Conservation (phyloP, 2,113 vertebrate species). For the Bos javanicus region DNA sequence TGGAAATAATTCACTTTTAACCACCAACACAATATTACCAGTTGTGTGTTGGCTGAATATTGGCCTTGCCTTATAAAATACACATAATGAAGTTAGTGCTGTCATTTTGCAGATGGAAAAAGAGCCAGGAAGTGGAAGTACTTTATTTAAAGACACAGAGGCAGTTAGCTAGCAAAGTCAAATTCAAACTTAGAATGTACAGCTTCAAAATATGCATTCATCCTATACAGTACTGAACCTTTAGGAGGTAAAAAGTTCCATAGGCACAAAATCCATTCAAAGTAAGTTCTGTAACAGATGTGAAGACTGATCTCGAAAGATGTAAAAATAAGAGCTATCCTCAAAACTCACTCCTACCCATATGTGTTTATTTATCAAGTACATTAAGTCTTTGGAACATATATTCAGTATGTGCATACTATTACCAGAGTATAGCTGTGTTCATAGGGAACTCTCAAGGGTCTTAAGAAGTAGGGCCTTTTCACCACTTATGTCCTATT, state of each 20-base stretch:
- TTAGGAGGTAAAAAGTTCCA: background rate
- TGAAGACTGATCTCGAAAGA: background rate
- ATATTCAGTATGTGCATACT: background rate
- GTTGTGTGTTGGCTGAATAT: background rate
- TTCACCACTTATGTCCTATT: background rate
- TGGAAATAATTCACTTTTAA: conserved; percentile 2
- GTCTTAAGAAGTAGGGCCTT: background rate
- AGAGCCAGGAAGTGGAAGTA: background rate
- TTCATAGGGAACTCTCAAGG: background rate
- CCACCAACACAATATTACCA: background rate
- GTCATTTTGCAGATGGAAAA: background rate
- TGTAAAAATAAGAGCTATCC: background rate
- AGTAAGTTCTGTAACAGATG: background rate
- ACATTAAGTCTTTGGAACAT: background rate
- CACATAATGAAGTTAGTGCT: background rate
- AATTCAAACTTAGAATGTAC: background rate
- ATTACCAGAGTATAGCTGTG: background rate
- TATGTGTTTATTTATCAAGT: background rate
- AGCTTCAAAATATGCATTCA: conserved; percentile 18
- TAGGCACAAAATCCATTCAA: background rate
- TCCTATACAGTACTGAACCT: background rate
- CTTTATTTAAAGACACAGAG: background rate
- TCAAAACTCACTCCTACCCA: background rate
- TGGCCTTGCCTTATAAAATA: background rate
- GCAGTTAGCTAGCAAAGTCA: background rate